Evolutionary conservation across 92 coral and sea anemone genomes (phyloP).

Genomic region (Siderastrea siderea): DNA sequence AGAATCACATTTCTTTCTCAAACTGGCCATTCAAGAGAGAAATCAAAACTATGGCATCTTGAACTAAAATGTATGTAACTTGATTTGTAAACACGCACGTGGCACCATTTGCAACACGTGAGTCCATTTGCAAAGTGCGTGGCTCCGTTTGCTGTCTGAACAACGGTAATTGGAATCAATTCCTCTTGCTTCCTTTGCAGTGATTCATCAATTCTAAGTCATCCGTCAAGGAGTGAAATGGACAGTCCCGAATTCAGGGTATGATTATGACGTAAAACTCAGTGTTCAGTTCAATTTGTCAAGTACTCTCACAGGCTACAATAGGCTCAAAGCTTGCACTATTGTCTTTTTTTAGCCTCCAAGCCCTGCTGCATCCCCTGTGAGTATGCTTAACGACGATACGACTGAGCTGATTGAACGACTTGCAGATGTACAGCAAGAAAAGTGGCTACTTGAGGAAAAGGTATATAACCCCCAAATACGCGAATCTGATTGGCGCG

Average conservation of each 20-base stretch:
- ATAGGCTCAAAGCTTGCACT: background rate
- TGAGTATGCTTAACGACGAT: constrained; percentile 87
- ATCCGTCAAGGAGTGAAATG: constrained; percentile 85
- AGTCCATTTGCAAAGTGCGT: no score
- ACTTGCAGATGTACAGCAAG: constrained; percentile 97
- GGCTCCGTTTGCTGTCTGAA: no score
- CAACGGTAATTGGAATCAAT: background rate
- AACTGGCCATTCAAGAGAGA: no score
- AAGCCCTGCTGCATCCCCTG: constrained; percentile 87
- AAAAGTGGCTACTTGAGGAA: constrained; percentile 97
- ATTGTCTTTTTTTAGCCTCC: constrained; percentile 71
- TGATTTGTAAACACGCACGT: no score
- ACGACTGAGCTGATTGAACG: constrained; percentile 94
- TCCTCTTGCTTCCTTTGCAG: constrained; percentile 35
- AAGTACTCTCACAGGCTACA: no score
- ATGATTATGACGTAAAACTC: constrained; percentile 21
- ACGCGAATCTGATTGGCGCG: no score
- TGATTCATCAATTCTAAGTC: constrained; percentile 94
- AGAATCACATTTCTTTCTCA: no score
- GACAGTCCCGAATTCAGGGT: constrained; percentile 91
- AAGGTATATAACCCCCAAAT: constrained; percentile 48
- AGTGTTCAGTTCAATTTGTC: background rate
- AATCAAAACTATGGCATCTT: no score
- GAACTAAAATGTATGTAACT: no score
- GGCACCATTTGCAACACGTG: no score